Percentiles rank a stretch among this genome's conserved stretches.
Conservation (phyloP, 2,888 invertebrate species). For the Drosophila testacea region DNA sequence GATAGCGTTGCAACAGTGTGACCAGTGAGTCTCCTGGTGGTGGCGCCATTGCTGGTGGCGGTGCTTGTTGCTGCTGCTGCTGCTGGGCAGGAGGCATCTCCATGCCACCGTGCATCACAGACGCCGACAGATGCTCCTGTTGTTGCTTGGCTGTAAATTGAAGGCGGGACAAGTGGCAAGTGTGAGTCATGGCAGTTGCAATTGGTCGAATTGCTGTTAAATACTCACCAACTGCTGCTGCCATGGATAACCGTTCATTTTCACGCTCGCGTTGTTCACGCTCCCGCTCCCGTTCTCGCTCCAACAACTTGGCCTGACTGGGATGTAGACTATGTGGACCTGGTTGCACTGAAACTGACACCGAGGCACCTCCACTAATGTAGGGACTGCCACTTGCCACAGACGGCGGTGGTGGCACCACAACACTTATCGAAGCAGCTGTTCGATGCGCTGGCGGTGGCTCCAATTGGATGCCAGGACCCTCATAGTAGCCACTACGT, state of each 20-base stretch:
- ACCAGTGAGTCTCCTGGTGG: constrained; percentile 93
- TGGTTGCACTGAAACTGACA: constrained; percentile 57
- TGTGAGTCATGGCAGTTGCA: constrained; percentile 11
- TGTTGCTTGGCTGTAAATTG: constrained; percentile 63
- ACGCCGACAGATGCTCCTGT: constrained; percentile 60
- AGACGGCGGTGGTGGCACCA: constrained; percentile 82
- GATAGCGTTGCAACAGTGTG: constrained; percentile 94
- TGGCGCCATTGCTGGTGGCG: constrained; percentile 91
- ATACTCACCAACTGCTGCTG: constrained; percentile 70
- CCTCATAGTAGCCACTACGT: constrained; percentile 86
- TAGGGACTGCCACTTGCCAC: constrained; percentile 70
- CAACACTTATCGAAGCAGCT: constrained; percentile 84
- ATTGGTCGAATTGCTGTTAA: neutral
- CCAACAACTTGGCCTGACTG: constrained; percentile 78
- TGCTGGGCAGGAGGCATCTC: constrained; percentile 85
- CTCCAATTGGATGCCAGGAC: constrained; percentile 84
- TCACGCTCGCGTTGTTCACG: constrained; percentile 82
- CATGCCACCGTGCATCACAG: constrained; percentile 71
- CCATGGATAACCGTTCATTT: constrained; percentile 66
- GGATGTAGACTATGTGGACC: constrained; percentile 73
- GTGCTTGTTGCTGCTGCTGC: constrained; percentile 84
- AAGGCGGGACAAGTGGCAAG: neutral
- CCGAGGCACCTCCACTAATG: constrained; percentile 63
- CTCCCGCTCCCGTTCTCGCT: constrained; percentile 66
- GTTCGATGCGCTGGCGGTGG: constrained; percentile 88